phyloP scores from a whole-genome alignment of 2,113 vertebrate species.

The Trinectes maculatus region DNA sequence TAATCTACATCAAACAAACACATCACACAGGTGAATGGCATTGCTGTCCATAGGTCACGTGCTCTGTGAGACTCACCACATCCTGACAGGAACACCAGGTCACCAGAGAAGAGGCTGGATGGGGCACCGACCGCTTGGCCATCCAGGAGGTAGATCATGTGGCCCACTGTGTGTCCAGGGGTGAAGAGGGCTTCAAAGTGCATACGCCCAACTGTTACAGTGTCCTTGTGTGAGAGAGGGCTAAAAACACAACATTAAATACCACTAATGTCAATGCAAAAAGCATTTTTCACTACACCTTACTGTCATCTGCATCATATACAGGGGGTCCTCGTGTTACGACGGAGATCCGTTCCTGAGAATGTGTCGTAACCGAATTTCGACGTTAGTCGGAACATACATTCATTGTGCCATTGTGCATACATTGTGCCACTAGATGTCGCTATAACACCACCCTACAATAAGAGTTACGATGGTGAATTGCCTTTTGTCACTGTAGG shows the following conservation, averaged over 20 bases:
- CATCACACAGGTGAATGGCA: too few species aligned
- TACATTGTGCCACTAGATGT: too few species aligned
- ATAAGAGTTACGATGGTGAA: too few species aligned
- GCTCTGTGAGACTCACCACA: conserved; percentile 85
- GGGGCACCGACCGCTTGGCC: conserved; percentile 83
- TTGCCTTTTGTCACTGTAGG: too few species aligned
- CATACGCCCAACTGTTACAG: conserved; percentile 85
- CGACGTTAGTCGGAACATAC: too few species aligned
- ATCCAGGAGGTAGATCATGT: conserved; percentile 94
- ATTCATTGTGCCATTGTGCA: too few species aligned
- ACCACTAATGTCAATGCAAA: background rate
- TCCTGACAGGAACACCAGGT: conserved; percentile 96
- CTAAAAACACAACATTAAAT: conserved; percentile 66
- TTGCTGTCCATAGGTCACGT: background rate
- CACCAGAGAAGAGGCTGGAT: conserved; percentile 93
- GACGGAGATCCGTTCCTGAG: too few species aligned
- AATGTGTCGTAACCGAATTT: too few species aligned
- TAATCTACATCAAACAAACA: too few species aligned
- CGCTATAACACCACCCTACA: too few species aligned
- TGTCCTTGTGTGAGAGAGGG: conserved; percentile 89
- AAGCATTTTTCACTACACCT: background rate
- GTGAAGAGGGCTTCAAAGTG: conserved; percentile 91
- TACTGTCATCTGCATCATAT: background rate
- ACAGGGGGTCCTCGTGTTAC: too few species aligned
- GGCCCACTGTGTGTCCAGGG: conserved; percentile 94